Evolutionary conservation across 2,888 invertebrate species (phyloP).

Genomic region (Merodon equestris): DNA sequence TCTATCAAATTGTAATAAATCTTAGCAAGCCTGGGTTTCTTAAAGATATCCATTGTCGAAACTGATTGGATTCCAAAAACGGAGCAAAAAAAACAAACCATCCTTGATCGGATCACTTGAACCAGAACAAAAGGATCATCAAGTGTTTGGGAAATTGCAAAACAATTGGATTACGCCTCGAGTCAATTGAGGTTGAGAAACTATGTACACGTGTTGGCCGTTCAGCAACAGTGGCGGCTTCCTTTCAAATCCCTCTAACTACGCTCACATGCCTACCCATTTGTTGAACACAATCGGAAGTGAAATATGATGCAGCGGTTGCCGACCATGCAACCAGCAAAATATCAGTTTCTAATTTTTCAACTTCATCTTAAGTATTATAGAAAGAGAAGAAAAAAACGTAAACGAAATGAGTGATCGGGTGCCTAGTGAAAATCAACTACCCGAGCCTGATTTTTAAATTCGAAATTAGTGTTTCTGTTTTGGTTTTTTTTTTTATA

Average conservation of each 20-base stretch:
- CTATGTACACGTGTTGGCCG: constrained; percentile 53
- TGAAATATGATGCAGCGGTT: constrained; percentile 23
- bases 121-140: constrained; percentile 56
- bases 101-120: constrained; percentile 61
- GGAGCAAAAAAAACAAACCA: background rate
- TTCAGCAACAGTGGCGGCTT: constrained; percentile 45
- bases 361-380: too few species aligned
- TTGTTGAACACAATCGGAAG: constrained; percentile 42
- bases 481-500: too few species aligned
- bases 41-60: too few species aligned
- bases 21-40: too few species aligned
- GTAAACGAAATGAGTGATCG: too few species aligned
- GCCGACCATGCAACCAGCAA: too few species aligned
- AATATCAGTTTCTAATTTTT: too few species aligned
- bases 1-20: too few species aligned
- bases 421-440: too few species aligned
- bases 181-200: constrained; percentile 54
- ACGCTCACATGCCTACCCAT: background rate
- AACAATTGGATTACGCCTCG: constrained; percentile 59
- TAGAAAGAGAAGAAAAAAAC: too few species aligned
- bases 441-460: background rate
- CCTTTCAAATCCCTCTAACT: constrained; percentile 20
- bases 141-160: constrained; percentile 62
- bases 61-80: too few species aligned
- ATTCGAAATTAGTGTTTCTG: background rate